Evolutionary conservation across 2,797 vertebrate species (phyloP).

Genomic region (Danio aesculapii): DNA sequence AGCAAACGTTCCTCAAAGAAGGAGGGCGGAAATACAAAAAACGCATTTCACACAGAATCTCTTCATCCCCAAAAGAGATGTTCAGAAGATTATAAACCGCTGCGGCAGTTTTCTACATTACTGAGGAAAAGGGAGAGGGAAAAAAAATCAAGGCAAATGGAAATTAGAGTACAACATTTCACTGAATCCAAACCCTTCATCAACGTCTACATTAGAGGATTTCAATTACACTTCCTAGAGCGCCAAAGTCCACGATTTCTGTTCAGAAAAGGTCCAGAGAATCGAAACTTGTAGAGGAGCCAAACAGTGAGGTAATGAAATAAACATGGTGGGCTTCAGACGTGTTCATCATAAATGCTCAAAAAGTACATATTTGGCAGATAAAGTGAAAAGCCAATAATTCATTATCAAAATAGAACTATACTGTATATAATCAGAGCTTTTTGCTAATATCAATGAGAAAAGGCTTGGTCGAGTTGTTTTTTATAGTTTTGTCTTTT

Average conservation of each 20-base stretch:
- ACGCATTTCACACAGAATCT: slow-evolving; percentile 8
- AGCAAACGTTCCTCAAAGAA: slow-evolving; percentile 14
- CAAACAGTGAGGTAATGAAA: neutral
- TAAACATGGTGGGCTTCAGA: neutral
- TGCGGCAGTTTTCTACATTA: neutral
- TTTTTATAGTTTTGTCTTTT: too few relatives aligned
- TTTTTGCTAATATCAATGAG: too few relatives aligned
- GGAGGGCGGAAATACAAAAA: neutral
- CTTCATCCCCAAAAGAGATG: neutral
- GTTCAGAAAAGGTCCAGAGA: slow-evolving; percentile 3
- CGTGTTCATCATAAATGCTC: neutral
- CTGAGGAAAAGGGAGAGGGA: neutral
- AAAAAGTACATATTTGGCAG: neutral
- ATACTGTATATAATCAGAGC: too few relatives aligned
- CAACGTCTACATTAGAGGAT: slow-evolving; percentile 1
- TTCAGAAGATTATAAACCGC: slow-evolving; percentile 13
- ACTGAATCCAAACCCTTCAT: slow-evolving; percentile 14
- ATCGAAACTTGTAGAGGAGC: neutral
- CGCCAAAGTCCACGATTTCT: neutral
- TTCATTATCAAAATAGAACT: neutral
- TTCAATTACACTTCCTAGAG: slow-evolving; percentile 5
- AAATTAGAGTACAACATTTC: neutral
- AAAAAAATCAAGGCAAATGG: neutral
- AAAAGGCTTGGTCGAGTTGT: too few relatives aligned
- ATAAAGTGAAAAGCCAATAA: neutral